Percentiles rank a stretch among this genome's conserved stretches.
Conservation (phyloP, 2,797 vertebrate species). For the Setipinna tenuifilis region DNA sequence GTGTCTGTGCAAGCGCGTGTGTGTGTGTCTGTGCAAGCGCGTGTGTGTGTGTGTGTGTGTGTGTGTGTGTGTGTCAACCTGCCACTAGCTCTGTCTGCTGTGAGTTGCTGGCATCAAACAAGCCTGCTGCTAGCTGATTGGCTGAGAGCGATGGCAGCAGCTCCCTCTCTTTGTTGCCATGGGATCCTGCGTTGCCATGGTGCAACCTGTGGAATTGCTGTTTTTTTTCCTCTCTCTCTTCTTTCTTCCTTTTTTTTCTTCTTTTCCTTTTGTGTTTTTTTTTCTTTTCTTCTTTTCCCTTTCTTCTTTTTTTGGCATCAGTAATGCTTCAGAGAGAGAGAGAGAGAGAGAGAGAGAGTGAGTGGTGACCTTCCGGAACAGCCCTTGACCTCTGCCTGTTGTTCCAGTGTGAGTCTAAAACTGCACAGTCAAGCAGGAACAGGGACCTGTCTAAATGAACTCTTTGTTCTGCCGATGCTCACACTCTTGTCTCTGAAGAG, state of each 20-base stretch:
- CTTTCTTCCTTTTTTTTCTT: not conserved
- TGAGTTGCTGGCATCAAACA: conserved; percentile 22
- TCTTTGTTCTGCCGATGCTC: not conserved
- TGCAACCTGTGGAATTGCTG: conserved; percentile 13
- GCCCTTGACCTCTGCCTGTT: not conserved
- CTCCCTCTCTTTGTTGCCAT: conserved; percentile 23
- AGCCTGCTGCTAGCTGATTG: not conserved
- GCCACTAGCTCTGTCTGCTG: not conserved
- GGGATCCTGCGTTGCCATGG: conserved; percentile 22
- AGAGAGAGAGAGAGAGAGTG: no score
- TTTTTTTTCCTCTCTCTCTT: not conserved
- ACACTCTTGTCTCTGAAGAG: not conserved
- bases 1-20: no score
- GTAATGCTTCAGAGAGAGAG: not conserved
- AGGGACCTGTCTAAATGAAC: not conserved
- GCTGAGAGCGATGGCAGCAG: not conserved
- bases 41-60: not conserved
- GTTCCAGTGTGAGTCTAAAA: conserved; percentile 19
- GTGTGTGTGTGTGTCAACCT: conserved; percentile 1
- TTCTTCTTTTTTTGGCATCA: not conserved
- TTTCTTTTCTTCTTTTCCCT: not conserved
- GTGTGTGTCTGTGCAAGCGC: not conserved
- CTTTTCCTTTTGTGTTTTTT: not conserved
- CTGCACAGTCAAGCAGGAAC: conserved; percentile 21
- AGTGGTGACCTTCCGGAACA: not conserved